Evolutionary conservation across 1,140 invertebrate species (phyloP).

Genomic region (Eriosoma lanigerum): DNA sequence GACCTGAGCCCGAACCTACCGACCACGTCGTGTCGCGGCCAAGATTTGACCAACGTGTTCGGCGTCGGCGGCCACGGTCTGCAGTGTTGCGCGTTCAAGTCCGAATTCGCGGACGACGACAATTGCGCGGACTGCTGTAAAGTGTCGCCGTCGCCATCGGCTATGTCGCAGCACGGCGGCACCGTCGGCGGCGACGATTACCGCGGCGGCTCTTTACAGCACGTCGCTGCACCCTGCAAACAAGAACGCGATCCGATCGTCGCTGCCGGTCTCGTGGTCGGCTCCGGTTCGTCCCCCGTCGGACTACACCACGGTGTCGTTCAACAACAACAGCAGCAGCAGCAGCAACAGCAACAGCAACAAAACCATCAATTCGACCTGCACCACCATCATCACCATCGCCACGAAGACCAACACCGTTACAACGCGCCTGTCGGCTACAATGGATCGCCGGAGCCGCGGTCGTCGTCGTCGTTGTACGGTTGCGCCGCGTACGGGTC

Average conservation of each 20-base stretch:
- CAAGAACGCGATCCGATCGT: neutral
- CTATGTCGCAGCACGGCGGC: neutral
- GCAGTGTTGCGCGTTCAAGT: constrained; percentile 60
- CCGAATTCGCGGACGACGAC: constrained; percentile 59
- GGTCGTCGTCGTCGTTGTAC: constrained; percentile 14
- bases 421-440: neutral
- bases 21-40: constrained; percentile 63
- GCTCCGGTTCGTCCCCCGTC: neutral
- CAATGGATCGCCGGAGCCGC: constrained; percentile 15
- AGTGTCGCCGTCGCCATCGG: neutral
- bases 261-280: neutral
- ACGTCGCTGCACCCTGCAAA: constrained; percentile 55
- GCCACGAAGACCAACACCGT: neutral
- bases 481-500: constrained; percentile 15
- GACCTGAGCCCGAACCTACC: constrained; percentile 73
- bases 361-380: neutral
- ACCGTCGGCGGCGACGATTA: constrained; percentile 61
- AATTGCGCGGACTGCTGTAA: constrained; percentile 53
- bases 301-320: neutral
- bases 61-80: constrained; percentile 56
- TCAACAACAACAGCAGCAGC: neutral
- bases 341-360: neutral
- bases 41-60: constrained; percentile 57
- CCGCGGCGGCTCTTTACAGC: constrained; percentile 55
- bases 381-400: neutral